Evolutionary conservation across 2,797 vertebrate genomes (phyloP), one percentile per base, ranked within the genome.

Genomic region (Catharus ustulatus): DNA sequence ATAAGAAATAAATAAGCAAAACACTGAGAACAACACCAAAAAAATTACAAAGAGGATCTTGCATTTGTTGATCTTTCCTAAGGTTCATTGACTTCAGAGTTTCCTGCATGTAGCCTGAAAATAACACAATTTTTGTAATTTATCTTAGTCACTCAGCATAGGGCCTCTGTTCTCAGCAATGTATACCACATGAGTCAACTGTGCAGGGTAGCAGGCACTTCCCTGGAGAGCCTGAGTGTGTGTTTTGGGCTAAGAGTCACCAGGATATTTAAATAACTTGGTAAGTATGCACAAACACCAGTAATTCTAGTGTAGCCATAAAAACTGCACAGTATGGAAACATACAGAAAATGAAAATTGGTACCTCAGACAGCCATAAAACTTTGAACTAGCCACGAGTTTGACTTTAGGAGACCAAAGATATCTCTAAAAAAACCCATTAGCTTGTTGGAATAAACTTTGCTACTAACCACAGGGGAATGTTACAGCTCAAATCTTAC

Each of bases 121-220:
- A 95, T 91, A 96, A 95, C 95, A 93, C 34, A 52, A 80, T 49
- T 92, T 90, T 91, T 7, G 9, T 83, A 82, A 96, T 96, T 95
- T 95, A 95, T 96, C 96, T 96, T 84, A 94, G 72, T 96, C 95
- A 95, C 88, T 93, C 96, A 93, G 92, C 89, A 81, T 6, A 69
- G 58, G 77, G 83, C 79, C 93, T 93, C 97, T 92, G 84, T 90
- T 96, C 90, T 85, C 92, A 83, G 87, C 91, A 84, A 90, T 84
- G 84, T 59, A 57, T 16, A 80, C 63, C 94, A 93, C 77, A 91
- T 91, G 87, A 97, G 95, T 94, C 95, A 96, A 90, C 81, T 43
- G 36, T 67, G 71, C 3, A 14, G 14, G 88, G 90, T 9, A 94
- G 94, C 86, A 93, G 94, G 94, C 89, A 32, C 62, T 45, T 96